phyloP scores from a whole-genome alignment of 2,888 invertebrate species.

The Plebejus argus region DNA sequence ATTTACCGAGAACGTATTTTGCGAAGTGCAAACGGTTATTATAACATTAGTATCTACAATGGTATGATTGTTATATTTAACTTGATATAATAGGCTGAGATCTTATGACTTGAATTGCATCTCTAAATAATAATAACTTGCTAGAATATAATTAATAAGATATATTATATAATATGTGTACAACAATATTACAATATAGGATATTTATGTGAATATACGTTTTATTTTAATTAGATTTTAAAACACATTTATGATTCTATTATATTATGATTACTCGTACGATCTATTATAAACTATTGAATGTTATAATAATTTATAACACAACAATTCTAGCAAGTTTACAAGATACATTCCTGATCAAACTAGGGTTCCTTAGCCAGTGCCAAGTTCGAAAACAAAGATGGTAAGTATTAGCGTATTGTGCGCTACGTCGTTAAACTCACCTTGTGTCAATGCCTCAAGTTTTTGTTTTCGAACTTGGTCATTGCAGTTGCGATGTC shows the following conservation, averaged over 20 bases:
- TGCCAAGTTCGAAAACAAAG: too few relatives aligned
- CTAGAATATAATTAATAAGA: background rate
- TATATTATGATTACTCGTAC: background rate
- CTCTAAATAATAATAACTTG: background rate
- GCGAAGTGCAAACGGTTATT: background rate
- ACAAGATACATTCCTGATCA: slow-evolving; percentile 45
- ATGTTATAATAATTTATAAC: too few relatives aligned
- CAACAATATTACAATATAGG: too few relatives aligned
- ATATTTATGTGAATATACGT: background rate
- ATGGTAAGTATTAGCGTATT: too few relatives aligned
- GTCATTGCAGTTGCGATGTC: background rate
- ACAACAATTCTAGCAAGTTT: slow-evolving; percentile 3
- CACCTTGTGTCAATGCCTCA: too few relatives aligned
- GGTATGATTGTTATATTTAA: background rate
- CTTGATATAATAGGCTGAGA: background rate
- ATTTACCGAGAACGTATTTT: background rate
- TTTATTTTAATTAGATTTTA: background rate
- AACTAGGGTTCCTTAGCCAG: slow-evolving; percentile 4
- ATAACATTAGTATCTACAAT: background rate
- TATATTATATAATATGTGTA: too few relatives aligned
- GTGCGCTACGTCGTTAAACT: too few relatives aligned
- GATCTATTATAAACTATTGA: too few relatives aligned
- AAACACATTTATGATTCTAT: background rate
- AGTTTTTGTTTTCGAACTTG: too few relatives aligned
- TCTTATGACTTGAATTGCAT: background rate